Conservation (phyloP, 2,113 vertebrate species). For the Lagenorhynchus albirostris region DNA sequence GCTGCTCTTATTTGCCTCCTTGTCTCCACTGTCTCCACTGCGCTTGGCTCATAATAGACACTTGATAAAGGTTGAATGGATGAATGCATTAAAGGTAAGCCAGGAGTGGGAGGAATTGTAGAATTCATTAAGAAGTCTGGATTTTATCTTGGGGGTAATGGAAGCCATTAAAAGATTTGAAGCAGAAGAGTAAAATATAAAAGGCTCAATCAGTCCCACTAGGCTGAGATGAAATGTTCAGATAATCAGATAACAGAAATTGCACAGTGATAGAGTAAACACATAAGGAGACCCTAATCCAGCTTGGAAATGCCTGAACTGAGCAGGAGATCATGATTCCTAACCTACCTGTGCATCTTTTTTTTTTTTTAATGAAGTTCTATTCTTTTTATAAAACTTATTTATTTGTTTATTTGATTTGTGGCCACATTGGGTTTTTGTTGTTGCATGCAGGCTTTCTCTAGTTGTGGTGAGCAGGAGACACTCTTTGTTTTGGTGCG, state of each 20-base stretch:
- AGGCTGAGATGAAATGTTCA: neutral
- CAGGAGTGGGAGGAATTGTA: neutral
- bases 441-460: too few species aligned
- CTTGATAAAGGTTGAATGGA: neutral
- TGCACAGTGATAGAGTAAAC: neutral
- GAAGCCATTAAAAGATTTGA: neutral
- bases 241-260: neutral
- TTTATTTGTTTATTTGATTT: too few species aligned
- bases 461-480: too few species aligned
- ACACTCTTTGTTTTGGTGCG: too few species aligned
- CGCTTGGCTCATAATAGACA: neutral
- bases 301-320: neutral
- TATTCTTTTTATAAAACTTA: too few species aligned
- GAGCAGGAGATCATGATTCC: neutral
- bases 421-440: too few species aligned
- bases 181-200: neutral
- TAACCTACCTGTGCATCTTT: neutral
- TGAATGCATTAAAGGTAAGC: neutral
- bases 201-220: neutral
- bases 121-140: neutral
- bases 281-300: neutral
- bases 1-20: neutral
- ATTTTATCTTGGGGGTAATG: neutral
- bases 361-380: too few species aligned
- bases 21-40: neutral